These are phyloP conservation scores for Setophaga coronata DNA, from an alignment of 2,113 vertebrate genomes.

Conservation along the genomic window DNA sequence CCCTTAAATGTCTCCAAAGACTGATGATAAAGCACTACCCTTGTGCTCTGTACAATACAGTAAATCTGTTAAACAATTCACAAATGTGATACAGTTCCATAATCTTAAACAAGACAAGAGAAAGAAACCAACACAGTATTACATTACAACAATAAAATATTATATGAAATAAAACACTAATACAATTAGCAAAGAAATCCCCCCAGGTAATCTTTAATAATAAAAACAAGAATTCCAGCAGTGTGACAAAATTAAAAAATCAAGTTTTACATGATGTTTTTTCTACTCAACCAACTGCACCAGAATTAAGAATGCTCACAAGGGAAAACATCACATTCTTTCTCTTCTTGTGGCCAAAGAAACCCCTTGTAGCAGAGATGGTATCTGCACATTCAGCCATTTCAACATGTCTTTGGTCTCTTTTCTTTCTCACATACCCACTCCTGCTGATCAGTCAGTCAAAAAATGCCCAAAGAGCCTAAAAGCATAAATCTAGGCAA, in stretches of 20 bases:
- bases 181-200: neutral
- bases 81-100: accelerated
- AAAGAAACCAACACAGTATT: neutral
- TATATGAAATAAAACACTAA: neutral
- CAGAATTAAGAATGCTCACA: neutral
- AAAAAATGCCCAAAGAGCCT: neutral
- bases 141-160: neutral
- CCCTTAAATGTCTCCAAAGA: neutral
- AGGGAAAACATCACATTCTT: neutral
- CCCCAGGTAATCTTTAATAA: neutral
- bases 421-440: neutral
- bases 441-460: neutral
- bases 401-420: neutral
- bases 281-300: neutral
- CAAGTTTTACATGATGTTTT: neutral
- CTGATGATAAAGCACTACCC: neutral
- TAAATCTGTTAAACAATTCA: neutral
- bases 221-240: neutral
- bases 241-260: neutral
- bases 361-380: neutral
- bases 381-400: neutral
- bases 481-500: neutral
- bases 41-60: neutral
- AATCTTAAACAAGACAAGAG: neutral
- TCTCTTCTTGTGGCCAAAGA: neutral